Base-by-base conservation (phyloP, 2,113 vertebrate genomes). In the Brachypteracias leptosomus region DNA sequence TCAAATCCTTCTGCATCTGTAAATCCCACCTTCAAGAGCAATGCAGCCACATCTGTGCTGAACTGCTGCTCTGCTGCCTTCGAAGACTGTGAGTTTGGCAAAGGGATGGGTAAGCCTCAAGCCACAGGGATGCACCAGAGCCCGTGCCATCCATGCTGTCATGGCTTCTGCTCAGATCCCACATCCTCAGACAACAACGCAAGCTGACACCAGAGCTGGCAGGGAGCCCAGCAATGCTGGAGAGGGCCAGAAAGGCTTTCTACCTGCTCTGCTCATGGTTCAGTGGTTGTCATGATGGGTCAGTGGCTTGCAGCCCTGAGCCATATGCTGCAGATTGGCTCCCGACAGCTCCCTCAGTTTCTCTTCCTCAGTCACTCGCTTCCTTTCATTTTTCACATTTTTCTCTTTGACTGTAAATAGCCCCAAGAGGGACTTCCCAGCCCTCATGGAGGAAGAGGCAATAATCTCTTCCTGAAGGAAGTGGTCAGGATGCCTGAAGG, bases 381-480 rank as follows among this genome's bases (percentile, higher is more conserved):
- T 83, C 24, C 75, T 92, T 95, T 90, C 14, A 4, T 74, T 89
- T 93, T 77, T 57, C 19, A 44, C 47, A 21, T 70, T 52, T 85
- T 88, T 70, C 29, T 65, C 36, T 58, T n/a, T 58, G 46, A 40
- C 28, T 54, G 28, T 29, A 68, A 75, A 72, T 28, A 81, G 3
- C 3, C 33, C 25, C 2, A 1, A 63, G 36, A 74, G 65, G 76
- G 65, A 92, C 61, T 89, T 87, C 61, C 65, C 92, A 78, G 42
- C 8, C 33, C 28, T 75, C 10, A 5, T 3, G 5, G 59, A 83
- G 57, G 75, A 90, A 84, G 42, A 66, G n/a, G 10, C 4, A 77
- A 58, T 57, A 71, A 86, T 26, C 15, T 6, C 35, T 85, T 94
- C 84, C 68, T 33, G 65, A 66, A 88, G 90, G 38, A 95, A 94